Percentiles rank a stretch among this genome's conserved stretches.
Evolutionary conservation across 2,113 vertebrate genomes (phyloP).

Genomic region (Psophia crepitans): DNA sequence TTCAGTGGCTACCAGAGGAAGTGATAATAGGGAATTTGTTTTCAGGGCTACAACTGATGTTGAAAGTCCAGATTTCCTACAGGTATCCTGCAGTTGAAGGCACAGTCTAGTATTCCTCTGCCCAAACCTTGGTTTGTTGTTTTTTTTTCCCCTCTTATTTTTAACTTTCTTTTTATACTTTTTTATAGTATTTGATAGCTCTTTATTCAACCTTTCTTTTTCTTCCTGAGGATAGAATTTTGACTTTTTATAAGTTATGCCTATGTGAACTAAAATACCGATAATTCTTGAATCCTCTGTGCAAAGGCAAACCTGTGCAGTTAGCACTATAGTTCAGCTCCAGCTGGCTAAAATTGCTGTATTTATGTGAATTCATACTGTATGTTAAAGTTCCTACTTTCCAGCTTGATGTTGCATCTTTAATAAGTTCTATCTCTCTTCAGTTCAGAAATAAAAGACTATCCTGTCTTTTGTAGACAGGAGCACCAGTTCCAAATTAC

Average conservation of each 20-base stretch:
- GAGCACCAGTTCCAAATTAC: not conserved
- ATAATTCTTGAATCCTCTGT: not conserved
- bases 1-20: not conserved
- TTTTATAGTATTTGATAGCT: not conserved
- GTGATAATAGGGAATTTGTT: not conserved
- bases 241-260: not conserved
- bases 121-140: not conserved
- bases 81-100: not conserved
- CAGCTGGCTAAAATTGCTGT: not conserved
- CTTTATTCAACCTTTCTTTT: not conserved
- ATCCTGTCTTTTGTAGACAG: not conserved
- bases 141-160: not conserved
- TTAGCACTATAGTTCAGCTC: not conserved
- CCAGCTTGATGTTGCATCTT: not conserved
- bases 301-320: not conserved
- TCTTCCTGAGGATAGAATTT: not conserved
- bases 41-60: not conserved
- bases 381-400: conserved; percentile 10
- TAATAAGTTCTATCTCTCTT: not conserved
- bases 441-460: not conserved
- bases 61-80: not conserved
- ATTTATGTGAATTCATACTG: not conserved
- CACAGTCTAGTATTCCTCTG: not conserved
- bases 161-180: not conserved
- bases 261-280: not conserved